Conservation (phyloP, 1,140 invertebrate species). For the Asobara japonica region DNA sequence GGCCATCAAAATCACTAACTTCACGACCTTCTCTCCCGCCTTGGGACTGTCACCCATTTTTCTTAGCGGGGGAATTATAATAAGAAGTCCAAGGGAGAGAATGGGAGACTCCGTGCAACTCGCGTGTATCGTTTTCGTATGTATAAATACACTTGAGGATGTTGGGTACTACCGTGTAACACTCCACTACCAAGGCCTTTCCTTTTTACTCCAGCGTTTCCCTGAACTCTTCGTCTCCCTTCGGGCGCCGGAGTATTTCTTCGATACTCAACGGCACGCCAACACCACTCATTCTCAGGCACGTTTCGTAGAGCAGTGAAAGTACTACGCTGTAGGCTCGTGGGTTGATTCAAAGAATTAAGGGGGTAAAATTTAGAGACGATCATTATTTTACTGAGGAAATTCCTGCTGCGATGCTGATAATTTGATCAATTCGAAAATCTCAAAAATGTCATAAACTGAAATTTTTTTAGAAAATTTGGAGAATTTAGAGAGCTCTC, state of each 20-base stretch:
- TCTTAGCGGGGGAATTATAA: conserved; percentile 29
- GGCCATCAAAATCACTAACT: not conserved
- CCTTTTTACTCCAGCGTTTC: not conserved
- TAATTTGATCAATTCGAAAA: too few relatives aligned
- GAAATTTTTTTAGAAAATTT: too few relatives aligned
- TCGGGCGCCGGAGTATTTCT: not conserved
- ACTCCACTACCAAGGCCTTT: not conserved
- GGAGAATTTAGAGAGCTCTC: too few relatives aligned
- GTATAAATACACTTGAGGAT: not conserved
- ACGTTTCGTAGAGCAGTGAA: conserved; percentile 39
- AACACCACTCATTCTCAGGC: conserved; percentile 39
- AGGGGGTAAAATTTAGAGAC: too few relatives aligned
- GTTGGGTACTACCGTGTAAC: not conserved
- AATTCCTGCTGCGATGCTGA: too few relatives aligned
- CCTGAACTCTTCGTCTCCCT: not conserved
- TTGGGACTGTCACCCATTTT: conserved; percentile 33
- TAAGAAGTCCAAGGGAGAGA: conserved; percentile 22
- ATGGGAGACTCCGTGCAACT: not conserved
- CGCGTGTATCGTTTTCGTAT: not conserved
- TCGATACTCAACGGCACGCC: not conserved
- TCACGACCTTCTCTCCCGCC: conserved; percentile 34
- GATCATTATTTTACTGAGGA: too few relatives aligned
- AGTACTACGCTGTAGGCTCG: conserved; percentile 26
- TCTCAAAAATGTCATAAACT: too few relatives aligned
- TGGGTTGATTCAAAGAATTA: not conserved